phyloP scores from a whole-genome alignment of 2,888 invertebrate species.

The Matsumyia berberina region DNA sequence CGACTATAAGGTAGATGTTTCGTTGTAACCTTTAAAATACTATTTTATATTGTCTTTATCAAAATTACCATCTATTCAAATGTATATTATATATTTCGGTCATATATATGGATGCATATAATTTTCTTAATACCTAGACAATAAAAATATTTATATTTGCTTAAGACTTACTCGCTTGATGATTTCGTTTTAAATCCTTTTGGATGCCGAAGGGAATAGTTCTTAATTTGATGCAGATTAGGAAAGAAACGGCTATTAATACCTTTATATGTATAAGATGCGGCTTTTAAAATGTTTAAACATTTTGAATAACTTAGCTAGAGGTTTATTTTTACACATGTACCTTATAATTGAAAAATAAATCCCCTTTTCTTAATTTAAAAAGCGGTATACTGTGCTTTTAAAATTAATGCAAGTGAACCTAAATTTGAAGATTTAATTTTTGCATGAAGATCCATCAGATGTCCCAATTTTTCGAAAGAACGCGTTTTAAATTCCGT shows the following conservation, averaged over 20 bases:
- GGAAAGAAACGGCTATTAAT: conserved; percentile 52
- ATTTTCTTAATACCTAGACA: conserved; percentile 58
- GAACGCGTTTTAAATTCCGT: conserved; percentile 19
- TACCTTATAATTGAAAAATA: conserved; percentile 20
- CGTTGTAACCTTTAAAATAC: neutral
- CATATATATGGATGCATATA: conserved; percentile 51
- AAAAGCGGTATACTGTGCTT: conserved; percentile 19
- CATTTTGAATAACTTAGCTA: conserved; percentile 53
- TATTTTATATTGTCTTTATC: neutral
- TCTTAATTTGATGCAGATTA: conserved; percentile 22
- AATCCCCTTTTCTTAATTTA: conserved; percentile 8
- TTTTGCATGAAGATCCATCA: conserved; percentile 23
- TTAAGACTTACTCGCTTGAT: conserved; percentile 47
- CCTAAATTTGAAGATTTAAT: neutral
- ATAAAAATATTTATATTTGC: conserved; percentile 69
- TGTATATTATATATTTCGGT: conserved; percentile 58
- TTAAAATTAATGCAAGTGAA: conserved; percentile 28
- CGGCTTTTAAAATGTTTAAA: conserved; percentile 17
- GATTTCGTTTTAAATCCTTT: conserved; percentile 57
- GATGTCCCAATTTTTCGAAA: conserved; percentile 51
- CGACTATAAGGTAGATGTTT: too few species aligned
- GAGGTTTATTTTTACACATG: conserved; percentile 25
- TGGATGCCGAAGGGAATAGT: conserved; percentile 45
- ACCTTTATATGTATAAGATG: conserved; percentile 26
- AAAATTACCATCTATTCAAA: neutral